Percentiles rank a stretch among this genome's conserved stretches.
phyloP scores from a whole-genome alignment of 2,888 invertebrate genomes.

The Mythimna pallens region DNA sequence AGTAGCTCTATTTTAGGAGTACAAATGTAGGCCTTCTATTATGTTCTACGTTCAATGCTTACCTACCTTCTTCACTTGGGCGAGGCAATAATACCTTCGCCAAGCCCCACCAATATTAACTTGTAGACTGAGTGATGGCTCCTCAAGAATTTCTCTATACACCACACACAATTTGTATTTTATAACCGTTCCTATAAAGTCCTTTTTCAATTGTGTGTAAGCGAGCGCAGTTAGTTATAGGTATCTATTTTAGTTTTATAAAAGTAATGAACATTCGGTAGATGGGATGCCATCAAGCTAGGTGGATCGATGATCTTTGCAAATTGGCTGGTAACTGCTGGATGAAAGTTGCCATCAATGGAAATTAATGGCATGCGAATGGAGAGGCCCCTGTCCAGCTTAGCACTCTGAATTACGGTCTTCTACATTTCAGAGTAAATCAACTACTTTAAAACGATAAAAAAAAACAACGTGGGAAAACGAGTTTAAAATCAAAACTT shows the following conservation, averaged over 20 bases:
- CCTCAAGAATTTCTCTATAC: background rate
- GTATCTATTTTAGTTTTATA: background rate
- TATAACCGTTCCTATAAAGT: background rate
- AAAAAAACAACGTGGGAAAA: too few species aligned
- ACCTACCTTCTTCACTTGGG: conserved; percentile 37
- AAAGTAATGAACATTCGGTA: background rate
- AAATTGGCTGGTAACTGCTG: too few species aligned
- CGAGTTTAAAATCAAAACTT: too few species aligned
- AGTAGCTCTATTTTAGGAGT: background rate
- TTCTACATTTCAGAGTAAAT: too few species aligned
- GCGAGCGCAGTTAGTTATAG: background rate
- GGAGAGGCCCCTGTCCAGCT: too few species aligned
- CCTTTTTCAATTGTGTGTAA: background rate
- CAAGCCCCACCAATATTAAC: conserved; percentile 5
- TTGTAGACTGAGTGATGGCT: conserved; percentile 8
- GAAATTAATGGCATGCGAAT: too few species aligned
- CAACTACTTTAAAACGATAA: too few species aligned
- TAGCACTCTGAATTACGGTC: too few species aligned
- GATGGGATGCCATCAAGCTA: background rate
- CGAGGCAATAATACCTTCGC: conserved; percentile 4
- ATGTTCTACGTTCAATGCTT: background rate
- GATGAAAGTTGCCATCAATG: too few species aligned
- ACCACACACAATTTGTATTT: conserved; percentile 2
- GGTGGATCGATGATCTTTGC: background rate
- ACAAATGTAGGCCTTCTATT: background rate